Conservation (phyloP, 2,888 invertebrate genomes). For the Drosophila seclusa region DNA sequence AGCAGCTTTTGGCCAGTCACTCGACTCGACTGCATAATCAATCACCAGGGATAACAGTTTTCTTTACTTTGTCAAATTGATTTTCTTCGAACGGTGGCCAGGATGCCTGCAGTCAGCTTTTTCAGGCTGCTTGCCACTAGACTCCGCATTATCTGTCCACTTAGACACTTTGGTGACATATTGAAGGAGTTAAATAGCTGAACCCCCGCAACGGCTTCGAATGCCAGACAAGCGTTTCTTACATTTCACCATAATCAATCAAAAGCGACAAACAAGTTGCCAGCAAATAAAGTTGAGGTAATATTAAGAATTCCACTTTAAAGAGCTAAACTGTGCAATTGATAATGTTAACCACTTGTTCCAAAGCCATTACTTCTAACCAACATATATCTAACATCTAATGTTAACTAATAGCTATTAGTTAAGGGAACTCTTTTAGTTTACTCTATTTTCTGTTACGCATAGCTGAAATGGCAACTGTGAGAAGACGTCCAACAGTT, state of each 20-base stretch:
- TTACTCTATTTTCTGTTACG: neutral
- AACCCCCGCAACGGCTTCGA: conserved; percentile 41
- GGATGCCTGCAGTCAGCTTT: conserved; percentile 7
- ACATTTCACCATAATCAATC: conserved; percentile 53
- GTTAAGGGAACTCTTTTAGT: neutral
- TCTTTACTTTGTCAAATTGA: conserved; percentile 70
- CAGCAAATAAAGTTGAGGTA: neutral
- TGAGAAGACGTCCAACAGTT: neutral
- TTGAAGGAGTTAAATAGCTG: conserved; percentile 78
- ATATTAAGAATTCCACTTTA: conserved; percentile 11
- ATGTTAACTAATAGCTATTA: neutral
- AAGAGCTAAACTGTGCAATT: conserved; percentile 2
- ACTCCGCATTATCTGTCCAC: conserved; percentile 63
- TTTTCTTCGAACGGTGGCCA: conserved; percentile 52
- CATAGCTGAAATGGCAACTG: neutral
- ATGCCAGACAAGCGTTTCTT: conserved; percentile 44
- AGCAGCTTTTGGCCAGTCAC: conserved; percentile 71
- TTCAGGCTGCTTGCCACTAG: conserved; percentile 7
- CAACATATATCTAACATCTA: neutral
- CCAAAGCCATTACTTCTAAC: neutral
- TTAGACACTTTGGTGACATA: conserved; percentile 76
- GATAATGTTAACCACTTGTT: neutral
- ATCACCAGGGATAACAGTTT: conserved; percentile 75
- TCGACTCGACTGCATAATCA: conserved; percentile 70
- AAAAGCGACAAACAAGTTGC: conserved; percentile 60